Evolutionary conservation across 2,888 invertebrate genomes (phyloP).

Genomic region (Coenonympha arcania): DNA sequence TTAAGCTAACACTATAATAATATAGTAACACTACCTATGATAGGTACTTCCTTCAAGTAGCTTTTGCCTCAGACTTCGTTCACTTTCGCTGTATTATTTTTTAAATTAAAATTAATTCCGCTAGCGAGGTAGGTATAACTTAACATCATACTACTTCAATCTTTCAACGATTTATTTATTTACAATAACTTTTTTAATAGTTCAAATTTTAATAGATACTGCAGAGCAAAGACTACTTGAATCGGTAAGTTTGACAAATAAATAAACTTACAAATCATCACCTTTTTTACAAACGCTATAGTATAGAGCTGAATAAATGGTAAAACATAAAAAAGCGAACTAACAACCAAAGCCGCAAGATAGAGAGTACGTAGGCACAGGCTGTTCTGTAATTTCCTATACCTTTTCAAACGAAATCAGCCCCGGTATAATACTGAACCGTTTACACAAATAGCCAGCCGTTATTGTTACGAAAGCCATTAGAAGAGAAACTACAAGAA

Average conservation of each 20-base stretch:
- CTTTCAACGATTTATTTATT: too few species aligned
- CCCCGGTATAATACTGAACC: slow-evolving; percentile 1
- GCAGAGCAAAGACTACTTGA: too few species aligned
- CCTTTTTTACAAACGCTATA: background rate
- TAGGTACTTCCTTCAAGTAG: too few species aligned
- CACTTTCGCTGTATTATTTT: too few species aligned
- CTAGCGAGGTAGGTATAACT: too few species aligned
- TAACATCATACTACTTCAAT: too few species aligned
- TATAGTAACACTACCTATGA: too few species aligned
- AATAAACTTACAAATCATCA: background rate
- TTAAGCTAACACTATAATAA: too few species aligned
- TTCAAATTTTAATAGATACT: too few species aligned
- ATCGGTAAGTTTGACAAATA: background rate
- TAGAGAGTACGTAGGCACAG: background rate
- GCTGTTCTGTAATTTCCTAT: background rate
- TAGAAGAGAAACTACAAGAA: slow-evolving; percentile 6
- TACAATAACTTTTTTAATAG: too few species aligned
- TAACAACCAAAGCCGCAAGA: background rate
- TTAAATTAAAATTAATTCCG: too few species aligned
- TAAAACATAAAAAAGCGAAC: background rate
- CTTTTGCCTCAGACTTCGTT: too few species aligned
- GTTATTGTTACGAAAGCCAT: slow-evolving; percentile 8
- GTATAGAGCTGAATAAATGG: background rate
- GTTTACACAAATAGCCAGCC: slow-evolving; percentile 4
- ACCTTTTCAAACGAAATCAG: slow-evolving; percentile 1